Evolutionary conservation across 2,888 invertebrate species (phyloP), one percentile per base, ranked within the genome.

Genomic region (Penaeus monodon): DNA sequence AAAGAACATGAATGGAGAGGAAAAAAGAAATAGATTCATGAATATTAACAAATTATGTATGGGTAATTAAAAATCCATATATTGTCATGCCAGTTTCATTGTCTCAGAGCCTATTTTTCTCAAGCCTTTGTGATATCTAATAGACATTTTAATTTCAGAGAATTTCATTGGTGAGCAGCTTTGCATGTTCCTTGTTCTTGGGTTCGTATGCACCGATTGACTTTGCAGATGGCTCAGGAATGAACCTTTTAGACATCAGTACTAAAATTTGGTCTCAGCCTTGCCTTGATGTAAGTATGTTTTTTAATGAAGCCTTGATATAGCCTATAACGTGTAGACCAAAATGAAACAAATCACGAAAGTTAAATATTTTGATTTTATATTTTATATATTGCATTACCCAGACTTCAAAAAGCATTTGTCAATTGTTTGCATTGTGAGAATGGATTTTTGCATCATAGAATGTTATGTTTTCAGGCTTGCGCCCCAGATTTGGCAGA

Each of bases 121-220:
- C 10, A 2, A 49, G 14, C 49, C 10, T 17, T 57, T 14, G 2
- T 57, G 57, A 57, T 17, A 57, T 57, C 14, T 57, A 20, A 57
- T 24, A 63, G n/a, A 2, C 27, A n/a, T 84, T 84, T 81, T 90
- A 82, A 83, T 94, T 94, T 87, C 92, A 96, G 95, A 94, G 97
- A 91, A 97, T 99, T 91, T 98, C 98, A 0, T 93, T 99, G 74
- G 95, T 99, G 8, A 98, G 98, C 91, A 98, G 97, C 91, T 99
- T 99, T 93, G 94, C 96, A 0, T 96, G 97, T 88, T 97, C 97
- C 0, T 92, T 99, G 83, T 96, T 99, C 92, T 92, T 97, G 70
- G 98, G 98, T 1, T 94, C 94, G 91, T 95, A 97, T 90, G 98
- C 98, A 0, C 96, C 97, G 0, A 97, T 99, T 80, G 99, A 99